phyloP scores from a whole-genome alignment of 1,140 invertebrate genomes.

The Caenorhabditis tropicalis region DNA sequence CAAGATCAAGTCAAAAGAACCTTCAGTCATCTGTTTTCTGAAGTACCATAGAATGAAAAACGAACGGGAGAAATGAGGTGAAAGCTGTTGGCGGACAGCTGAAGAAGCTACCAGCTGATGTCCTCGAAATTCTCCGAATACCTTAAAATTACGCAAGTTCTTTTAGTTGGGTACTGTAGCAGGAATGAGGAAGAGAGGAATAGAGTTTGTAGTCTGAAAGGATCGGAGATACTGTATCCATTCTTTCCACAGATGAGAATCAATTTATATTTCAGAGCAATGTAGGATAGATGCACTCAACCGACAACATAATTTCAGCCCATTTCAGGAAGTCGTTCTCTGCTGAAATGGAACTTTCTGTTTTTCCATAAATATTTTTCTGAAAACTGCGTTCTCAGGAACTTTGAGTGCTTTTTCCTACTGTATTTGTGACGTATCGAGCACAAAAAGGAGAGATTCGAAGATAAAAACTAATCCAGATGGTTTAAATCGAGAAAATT shows the following conservation, averaged over 20 bases:
- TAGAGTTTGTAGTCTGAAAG: too few relatives aligned
- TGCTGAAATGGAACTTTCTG: too few relatives aligned
- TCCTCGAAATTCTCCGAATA: constrained; percentile 33
- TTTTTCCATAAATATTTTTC: too few relatives aligned
- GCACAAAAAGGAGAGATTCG: background rate
- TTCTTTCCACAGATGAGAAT: too few relatives aligned
- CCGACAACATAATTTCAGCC: too few relatives aligned
- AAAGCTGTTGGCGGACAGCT: constrained; percentile 3
- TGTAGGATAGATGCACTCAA: too few relatives aligned
- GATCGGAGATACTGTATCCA: too few relatives aligned
- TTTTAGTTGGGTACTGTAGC: background rate
- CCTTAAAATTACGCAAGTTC: background rate
- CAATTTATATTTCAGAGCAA: too few relatives aligned
- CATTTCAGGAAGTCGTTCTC: too few relatives aligned
- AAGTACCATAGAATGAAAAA: background rate
- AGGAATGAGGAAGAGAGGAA: background rate
- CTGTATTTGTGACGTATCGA: background rate
- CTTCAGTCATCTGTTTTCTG: background rate
- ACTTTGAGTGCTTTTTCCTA: too few relatives aligned
- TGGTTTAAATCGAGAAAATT: background rate
- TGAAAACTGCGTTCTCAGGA: too few relatives aligned
- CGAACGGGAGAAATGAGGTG: background rate
- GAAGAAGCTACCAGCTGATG: constrained; percentile 1
- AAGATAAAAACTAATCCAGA: background rate
- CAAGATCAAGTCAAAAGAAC: constrained; percentile 14